Evolutionary conservation across 1,140 invertebrate species (phyloP).

Genomic region (Heterodera schachtii): DNA sequence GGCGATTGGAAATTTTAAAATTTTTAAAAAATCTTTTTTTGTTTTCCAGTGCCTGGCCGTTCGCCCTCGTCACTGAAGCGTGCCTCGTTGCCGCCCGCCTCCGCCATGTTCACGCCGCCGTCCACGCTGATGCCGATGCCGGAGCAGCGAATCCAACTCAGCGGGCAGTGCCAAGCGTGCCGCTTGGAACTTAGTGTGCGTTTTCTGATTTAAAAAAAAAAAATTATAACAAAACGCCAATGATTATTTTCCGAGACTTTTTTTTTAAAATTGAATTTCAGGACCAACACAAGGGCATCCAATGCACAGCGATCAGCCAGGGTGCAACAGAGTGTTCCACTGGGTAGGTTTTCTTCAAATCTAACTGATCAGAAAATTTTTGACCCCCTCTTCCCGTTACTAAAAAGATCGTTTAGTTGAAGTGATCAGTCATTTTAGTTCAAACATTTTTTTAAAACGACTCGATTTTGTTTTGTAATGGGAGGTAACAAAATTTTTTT

Average conservation of each 20-base stretch:
- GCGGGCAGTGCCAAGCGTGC: slow-evolving; percentile 15
- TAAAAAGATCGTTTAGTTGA: too few species aligned
- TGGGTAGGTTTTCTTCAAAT: neutral
- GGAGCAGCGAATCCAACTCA: slow-evolving; percentile 22
- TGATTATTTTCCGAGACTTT: too few species aligned
- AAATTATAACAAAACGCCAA: too few species aligned
- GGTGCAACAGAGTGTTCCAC: slow-evolving; percentile 25
- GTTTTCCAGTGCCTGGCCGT: slow-evolving; percentile 18
- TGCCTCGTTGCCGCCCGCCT: slow-evolving; percentile 7
- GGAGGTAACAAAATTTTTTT: too few species aligned
- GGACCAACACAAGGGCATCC: slow-evolving; percentile 18
- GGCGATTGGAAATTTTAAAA: too few species aligned
- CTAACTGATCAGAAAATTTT: too few species aligned
- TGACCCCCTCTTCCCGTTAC: too few species aligned
- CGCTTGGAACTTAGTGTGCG: slow-evolving; percentile 15
- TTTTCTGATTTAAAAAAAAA: too few species aligned
- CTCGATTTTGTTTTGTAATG: too few species aligned
- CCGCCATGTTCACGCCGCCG: slow-evolving; percentile 3
- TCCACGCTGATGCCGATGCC: slow-evolving; percentile 14
- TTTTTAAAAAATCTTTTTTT: neutral
- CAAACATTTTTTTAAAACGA: too few species aligned
- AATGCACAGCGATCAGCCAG: slow-evolving; percentile 29
- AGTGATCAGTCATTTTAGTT: too few species aligned
- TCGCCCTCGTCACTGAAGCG: slow-evolving; percentile 22
- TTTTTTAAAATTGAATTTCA: too few species aligned